Conservation (phyloP, 2,113 vertebrate species). For the Callionymus lyra region DNA sequence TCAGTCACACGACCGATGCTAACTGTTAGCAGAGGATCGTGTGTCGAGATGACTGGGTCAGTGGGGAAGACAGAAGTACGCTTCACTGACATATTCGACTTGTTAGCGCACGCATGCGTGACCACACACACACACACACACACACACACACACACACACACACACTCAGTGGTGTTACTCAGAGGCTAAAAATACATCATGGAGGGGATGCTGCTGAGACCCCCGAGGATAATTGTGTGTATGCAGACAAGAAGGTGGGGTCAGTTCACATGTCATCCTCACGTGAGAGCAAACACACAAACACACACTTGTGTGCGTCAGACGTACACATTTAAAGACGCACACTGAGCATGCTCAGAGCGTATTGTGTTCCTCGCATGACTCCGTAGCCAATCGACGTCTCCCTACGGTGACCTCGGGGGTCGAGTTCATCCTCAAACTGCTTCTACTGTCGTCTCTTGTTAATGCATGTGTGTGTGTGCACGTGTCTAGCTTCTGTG, state of each 20-base stretch:
- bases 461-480: constrained; percentile 6
- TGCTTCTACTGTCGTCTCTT: background rate
- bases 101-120: constrained; percentile 25
- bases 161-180: constrained; percentile 26
- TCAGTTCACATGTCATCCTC: constrained; percentile 6
- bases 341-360: too few relatives aligned
- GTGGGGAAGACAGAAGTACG: constrained; percentile 15
- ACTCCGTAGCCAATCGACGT: too few relatives aligned
- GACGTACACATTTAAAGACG: too few relatives aligned
- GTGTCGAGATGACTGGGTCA: constrained; percentile 11
- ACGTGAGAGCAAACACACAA: background rate
- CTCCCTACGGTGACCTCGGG: too few relatives aligned
- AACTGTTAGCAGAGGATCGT: too few relatives aligned
- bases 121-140: constrained; percentile 15
- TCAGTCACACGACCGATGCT: too few relatives aligned
- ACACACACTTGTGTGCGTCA: too few relatives aligned
- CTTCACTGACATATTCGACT: constrained; percentile 13
- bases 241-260: constrained; percentile 6
- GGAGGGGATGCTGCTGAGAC: constrained; percentile 15
- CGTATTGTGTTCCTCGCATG: too few relatives aligned
- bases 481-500: constrained; percentile 6
- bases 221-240: constrained; percentile 13
- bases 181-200: constrained; percentile 39
- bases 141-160: constrained; percentile 7
- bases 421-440: background rate